Base-by-base conservation (phyloP, 2,113 vertebrate species). In the Loxodonta africana region DNA sequence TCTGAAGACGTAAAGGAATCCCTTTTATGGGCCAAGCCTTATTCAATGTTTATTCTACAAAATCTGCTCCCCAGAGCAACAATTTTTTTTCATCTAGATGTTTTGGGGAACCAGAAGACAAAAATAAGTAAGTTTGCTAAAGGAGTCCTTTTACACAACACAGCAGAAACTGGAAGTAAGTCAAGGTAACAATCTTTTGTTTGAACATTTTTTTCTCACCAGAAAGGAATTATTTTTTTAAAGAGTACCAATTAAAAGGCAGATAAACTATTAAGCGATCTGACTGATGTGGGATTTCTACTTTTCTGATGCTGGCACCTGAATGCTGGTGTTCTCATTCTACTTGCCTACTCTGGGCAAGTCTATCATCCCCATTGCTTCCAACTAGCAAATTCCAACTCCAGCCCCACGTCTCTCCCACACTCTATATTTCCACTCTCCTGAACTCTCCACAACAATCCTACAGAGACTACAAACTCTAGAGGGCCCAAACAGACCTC, bases 11-110 rank as follows among this genome's bases (percentile, higher is more conserved):
- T 92, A 80, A 88, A 94, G 65, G 69, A 81, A 46, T 67, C 65
- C 51, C 33, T 57, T 7, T 41, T 26, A 83, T 1, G 10, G 60
- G 71, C 63, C 48, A 71, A 28, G 84, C 67, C 83, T 81, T 37
- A 30, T 17, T 90, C n/a, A 8, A 37, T 41, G 21, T 69, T 80
- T 18, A n/a, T 41, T 95, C 93, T 93, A 93, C 21, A 91, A 94
- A 96, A 95, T 93, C 91, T 89, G 74, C 80, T 91, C 69, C 85
- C 91, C 21, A 51, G 81, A 91, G 44, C n/a, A 93, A 44, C 48
- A 37, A 2, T 51, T 74, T n/a, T 12, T 63, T 63, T 84, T 85
- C 41, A 76, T 30, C 88, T 46, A 6, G 11, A 28, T 20, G 57
- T 46, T 78, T 67, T 78, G 80, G 46, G 77, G 86, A 88, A 67